Evolutionary conservation across 2,113 vertebrate species (phyloP).

Genomic region (Muntiacus muntjak): DNA sequence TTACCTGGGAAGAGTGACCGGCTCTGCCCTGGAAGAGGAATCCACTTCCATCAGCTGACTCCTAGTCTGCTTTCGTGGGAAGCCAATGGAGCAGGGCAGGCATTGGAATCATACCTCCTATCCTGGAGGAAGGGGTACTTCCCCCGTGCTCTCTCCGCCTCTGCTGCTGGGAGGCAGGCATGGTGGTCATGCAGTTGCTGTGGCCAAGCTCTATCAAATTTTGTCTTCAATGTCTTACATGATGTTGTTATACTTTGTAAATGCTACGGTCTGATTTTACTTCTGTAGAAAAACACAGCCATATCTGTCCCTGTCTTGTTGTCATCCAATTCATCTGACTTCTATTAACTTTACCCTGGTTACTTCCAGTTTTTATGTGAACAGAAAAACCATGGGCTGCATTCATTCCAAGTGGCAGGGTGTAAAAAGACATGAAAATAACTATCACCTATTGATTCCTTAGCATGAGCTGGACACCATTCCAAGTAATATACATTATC

Average conservation of each 20-base stretch:
- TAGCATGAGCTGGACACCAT: neutral
- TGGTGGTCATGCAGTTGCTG: neutral
- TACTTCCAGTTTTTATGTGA: neutral
- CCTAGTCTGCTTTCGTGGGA: neutral
- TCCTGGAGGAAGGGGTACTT: rapidly evolving
- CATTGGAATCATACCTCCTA: neutral
- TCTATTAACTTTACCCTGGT: neutral
- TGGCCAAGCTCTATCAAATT: neutral
- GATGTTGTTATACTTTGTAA: neutral
- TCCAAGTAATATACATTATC: neutral
- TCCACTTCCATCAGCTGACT: neutral
- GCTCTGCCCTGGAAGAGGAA: neutral
- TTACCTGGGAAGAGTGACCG: neutral
- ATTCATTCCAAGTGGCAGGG: neutral
- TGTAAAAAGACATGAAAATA: neutral
- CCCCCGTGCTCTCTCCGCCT: rapidly evolving
- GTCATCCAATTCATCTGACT: neutral
- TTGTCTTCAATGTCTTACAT: neutral
- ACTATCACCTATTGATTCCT: neutral
- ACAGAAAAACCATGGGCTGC: neutral
- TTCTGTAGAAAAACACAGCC: neutral
- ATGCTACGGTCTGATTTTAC: neutral
- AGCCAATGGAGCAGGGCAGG: neutral
- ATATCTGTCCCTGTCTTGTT: neutral
- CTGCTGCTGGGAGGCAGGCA: neutral